phyloP scores from a whole-genome alignment of 1,140 invertebrate genomes.

The Steinernema khuongi region DNA sequence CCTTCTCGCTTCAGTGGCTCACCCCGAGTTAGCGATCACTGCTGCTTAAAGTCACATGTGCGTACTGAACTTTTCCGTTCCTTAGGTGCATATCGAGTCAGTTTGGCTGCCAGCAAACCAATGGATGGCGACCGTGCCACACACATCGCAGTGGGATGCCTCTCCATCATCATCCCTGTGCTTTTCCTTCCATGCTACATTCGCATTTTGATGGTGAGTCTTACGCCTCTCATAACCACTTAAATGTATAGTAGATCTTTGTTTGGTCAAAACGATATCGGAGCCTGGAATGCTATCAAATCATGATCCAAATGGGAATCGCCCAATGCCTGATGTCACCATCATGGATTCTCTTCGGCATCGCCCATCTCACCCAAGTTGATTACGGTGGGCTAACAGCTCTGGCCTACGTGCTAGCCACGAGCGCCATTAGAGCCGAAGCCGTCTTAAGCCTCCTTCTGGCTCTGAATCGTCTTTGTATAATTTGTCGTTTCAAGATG shows the following conservation, averaged over 20 bases:
- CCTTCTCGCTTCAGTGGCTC: too few relatives aligned
- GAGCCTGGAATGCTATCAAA: background rate
- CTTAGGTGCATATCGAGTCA: too few relatives aligned
- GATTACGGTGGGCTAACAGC: background rate
- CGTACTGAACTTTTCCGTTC: too few relatives aligned
- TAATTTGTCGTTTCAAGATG: background rate
- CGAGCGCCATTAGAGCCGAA: background rate
- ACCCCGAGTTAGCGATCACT: too few relatives aligned
- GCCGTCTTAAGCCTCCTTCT: background rate
- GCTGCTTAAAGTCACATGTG: too few relatives aligned
- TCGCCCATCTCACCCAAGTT: background rate
- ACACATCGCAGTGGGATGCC: background rate
- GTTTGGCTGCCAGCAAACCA: too few relatives aligned
- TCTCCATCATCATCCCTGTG: background rate
- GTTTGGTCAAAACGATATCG: background rate
- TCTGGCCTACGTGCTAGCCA: background rate
- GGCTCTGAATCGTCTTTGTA: background rate
- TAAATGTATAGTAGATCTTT: background rate
- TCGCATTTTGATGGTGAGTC: too few relatives aligned
- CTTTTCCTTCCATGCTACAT: background rate
- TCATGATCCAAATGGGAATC: background rate
- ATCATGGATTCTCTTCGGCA: background rate
- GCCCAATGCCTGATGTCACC: background rate
- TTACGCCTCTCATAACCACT: too few relatives aligned
- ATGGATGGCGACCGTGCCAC: background rate